phyloP scores from a whole-genome alignment of 2,113 vertebrate genomes.

The Peromyscus leucopus region DNA sequence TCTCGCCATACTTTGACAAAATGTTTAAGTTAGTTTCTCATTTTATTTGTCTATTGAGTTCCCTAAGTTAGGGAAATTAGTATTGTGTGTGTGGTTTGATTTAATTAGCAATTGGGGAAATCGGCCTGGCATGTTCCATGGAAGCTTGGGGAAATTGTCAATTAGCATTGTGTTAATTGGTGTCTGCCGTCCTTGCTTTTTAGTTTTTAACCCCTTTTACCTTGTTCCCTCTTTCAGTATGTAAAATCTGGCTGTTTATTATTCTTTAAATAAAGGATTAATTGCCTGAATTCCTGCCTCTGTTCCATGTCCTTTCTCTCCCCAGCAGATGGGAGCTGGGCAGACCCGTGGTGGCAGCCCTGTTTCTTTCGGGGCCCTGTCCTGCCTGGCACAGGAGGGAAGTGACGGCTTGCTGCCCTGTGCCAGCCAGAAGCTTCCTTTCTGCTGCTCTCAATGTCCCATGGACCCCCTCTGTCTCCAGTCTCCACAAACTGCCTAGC shows the following conservation, averaged over 20 bases:
- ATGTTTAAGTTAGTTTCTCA: slow-evolving; percentile 87
- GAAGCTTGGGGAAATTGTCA: slow-evolving; percentile 93
- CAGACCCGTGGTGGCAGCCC: slow-evolving; percentile 57
- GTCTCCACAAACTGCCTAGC: not conserved
- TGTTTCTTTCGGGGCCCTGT: slow-evolving; percentile 71
- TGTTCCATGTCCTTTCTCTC: slow-evolving; percentile 84
- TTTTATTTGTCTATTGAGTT: slow-evolving; percentile 90
- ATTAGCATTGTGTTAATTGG: slow-evolving; percentile 94
- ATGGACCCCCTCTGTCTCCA: not conserved
- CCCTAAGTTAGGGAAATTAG: slow-evolving; percentile 91
- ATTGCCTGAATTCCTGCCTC: slow-evolving; percentile 90
- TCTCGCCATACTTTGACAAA: slow-evolving; percentile 84
- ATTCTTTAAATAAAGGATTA: slow-evolving; percentile 93
- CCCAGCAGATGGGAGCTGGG: slow-evolving; percentile 81
- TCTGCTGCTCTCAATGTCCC: not conserved
- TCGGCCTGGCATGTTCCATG: slow-evolving; percentile 91
- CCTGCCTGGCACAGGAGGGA: slow-evolving; percentile 74
- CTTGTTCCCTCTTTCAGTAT: slow-evolving; percentile 89
- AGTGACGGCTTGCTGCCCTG: slow-evolving; percentile 45
- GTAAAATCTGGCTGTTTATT: slow-evolving; percentile 90
- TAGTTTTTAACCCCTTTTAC: slow-evolving; percentile 94
- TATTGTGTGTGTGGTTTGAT: slow-evolving; percentile 90
- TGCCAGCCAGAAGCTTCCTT: slow-evolving; percentile 48
- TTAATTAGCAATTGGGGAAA: slow-evolving; percentile 94
- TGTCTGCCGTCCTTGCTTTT: slow-evolving; percentile 92